Percentiles rank a stretch among this genome's conserved stretches.
These are phyloP conservation scores for Gadopsis bispinosus DNA, from an alignment of 2,797 vertebrate species.

Conservation along the genomic window DNA sequence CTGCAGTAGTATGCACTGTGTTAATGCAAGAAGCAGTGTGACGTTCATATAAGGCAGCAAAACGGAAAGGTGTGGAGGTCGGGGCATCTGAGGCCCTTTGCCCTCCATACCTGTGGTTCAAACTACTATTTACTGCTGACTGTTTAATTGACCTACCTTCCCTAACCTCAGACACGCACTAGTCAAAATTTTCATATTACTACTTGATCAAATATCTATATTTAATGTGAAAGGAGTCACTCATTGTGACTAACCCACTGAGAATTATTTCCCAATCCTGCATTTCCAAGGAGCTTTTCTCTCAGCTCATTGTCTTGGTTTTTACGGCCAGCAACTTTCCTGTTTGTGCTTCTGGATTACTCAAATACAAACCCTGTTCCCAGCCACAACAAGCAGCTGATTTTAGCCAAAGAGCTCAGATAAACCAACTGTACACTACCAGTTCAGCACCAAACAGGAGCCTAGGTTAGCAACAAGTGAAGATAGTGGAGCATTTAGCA, in stretches of 20 bases:
- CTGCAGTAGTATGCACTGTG: background rate
- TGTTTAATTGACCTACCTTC: background rate
- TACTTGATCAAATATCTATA: background rate
- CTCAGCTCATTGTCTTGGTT: slow-evolving; percentile 12
- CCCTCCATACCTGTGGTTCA: no score
- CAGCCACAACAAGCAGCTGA: background rate
- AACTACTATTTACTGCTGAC: background rate
- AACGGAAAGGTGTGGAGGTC: slow-evolving; percentile 4
- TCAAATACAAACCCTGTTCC: no score
- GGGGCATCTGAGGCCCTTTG: background rate
- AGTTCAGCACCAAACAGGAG: background rate
- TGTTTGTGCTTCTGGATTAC: background rate
- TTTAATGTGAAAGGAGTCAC: background rate
- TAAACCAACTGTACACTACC: background rate
- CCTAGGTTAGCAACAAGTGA: no score
- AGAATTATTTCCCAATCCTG: background rate
- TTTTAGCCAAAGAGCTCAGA: background rate
- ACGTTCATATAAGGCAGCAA: background rate
- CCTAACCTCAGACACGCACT: background rate
- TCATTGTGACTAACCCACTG: background rate
- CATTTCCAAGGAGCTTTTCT: background rate
- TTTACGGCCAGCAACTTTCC: background rate
- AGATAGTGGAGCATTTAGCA: no score
- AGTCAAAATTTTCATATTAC: background rate
- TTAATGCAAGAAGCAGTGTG: background rate